Percentiles rank a stretch among this genome's conserved stretches.
Evolutionary conservation across 2,888 invertebrate genomes (phyloP).

Genomic region (Plagiodera versicolora): DNA sequence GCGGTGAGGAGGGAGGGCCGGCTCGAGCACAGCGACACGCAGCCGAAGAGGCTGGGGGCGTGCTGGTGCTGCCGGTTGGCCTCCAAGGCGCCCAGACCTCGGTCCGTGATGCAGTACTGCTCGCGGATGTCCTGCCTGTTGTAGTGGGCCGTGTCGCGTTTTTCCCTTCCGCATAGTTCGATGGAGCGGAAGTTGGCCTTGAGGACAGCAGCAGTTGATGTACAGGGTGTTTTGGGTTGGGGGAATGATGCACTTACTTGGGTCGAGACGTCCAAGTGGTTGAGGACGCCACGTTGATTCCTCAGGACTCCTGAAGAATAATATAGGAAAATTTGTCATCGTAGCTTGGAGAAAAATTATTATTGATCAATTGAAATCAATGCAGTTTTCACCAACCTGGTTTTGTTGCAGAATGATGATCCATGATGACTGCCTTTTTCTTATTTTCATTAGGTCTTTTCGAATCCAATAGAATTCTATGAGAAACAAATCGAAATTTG

Average conservation of each 20-base stretch:
- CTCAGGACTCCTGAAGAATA: conserved; percentile 50
- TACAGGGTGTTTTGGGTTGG: too few relatives aligned
- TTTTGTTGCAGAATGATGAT: neutral
- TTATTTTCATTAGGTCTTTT: neutral
- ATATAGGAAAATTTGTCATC: too few relatives aligned
- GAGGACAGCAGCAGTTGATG: too few relatives aligned
- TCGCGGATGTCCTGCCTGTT: conserved; percentile 89
- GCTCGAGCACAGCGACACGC: conserved; percentile 75
- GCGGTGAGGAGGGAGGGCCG: conserved; percentile 79
- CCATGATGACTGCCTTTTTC: neutral
- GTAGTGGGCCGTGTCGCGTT: conserved; percentile 64
- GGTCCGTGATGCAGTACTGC: conserved; percentile 90
- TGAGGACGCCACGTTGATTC: conserved; percentile 50
- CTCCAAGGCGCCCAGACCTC: conserved; percentile 70
- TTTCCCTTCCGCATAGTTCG: conserved; percentile 56
- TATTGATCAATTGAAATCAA: too few relatives aligned
- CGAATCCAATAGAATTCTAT: neutral
- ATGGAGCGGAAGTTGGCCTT: neutral
- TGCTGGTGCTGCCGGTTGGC: conserved; percentile 43
- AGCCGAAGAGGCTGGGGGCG: conserved; percentile 70
- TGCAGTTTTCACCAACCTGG: too few relatives aligned
- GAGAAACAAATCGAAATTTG: too few relatives aligned
- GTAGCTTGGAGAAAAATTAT: too few relatives aligned
- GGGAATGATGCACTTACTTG: too few relatives aligned
- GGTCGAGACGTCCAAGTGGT: conserved; percentile 53